Base-by-base conservation (phyloP, 2,797 vertebrate species). In the Alfaro cultratus region DNA sequence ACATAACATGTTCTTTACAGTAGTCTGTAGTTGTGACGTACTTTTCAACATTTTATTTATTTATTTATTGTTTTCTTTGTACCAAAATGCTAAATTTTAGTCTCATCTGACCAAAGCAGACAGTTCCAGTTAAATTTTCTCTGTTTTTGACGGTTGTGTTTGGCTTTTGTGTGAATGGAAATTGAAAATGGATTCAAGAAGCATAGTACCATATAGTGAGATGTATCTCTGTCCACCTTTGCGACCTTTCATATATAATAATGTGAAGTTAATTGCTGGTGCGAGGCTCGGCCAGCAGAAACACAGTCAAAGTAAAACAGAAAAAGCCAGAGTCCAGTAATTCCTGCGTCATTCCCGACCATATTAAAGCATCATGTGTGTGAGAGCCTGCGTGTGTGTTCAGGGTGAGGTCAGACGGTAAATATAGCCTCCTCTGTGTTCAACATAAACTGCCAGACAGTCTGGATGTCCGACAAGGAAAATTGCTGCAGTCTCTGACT, bases 381-480 rank as follows among this genome's bases (percentile, higher is more conserved):
- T 70, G 72, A 49, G 73, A 53, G 78, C 80, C 34, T 81, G 74
- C 36, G 68, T 70, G 64, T 79, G 76, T 34, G 78, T 45, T 75
- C 39, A 9, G 82, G 80, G 83, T 93, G 94, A 93, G 83, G 91
- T 94, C 93, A 94, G 88, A 60, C 78, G 80, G 76, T 92, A 94
- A 95, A 95, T 93, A 91, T 93, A 94, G 83, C 84, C 80, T 51
- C 15, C 80, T 87, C 93, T 89, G 87, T 91, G 84, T 85, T 89
- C 79, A 29, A 68, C 85, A 82, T 36, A 26, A 68, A 78, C 76
- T 55, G 92, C 92, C 96, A 95, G 93, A 96, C 96, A 93, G 95
- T 87, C 90, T 92, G 93, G 64, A 26, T 87, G 93, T 85, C 73
- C 94, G 96, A 96, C 93, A 90, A 74, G 79, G 89, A 89, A 91